Base-by-base conservation (phyloP, 2,888 invertebrate species). In the Drosophila subsilvestris region DNA sequence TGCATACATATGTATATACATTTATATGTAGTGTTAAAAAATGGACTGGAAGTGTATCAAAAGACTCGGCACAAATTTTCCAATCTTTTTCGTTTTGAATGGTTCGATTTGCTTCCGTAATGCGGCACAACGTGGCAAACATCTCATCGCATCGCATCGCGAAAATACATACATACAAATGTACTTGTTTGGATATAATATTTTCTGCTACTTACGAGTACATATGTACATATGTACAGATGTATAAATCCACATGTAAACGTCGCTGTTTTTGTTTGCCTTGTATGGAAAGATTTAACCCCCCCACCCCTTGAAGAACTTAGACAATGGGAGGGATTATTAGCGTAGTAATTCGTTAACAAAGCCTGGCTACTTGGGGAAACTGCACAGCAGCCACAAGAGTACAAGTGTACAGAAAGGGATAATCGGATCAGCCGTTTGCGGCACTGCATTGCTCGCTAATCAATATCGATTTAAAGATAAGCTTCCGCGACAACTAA, bases 381-480 rank as follows among this genome's bases (percentile, higher is more conserved):
- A 42, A n/a, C 42, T 7, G 14, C 42, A n/a, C 42, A 42, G n/a
- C 42, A 25, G 1, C 25, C 9, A 29, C 27, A 2, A 8, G 27
- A 27, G 27, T 7, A 62, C 51, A 14, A 65, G 63, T 47, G 63
- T 49, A 37, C 18, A 45, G 17, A 66, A 66, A 6, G 6, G 37
- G 12, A 63, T 63, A 66, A 66, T 66, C 65, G 63, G 63, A 66
- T 63, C 63, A 63, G 63, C 48, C 55, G 29, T 32, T 25, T 25
- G 20, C 22, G 2, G 49, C 60, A 20, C 17, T n/a, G 63, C 61
- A 37, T 37, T 5, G 60, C 55, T 10, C 55, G n/a, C 27, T 49
- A 66, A 66, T 66, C 65, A 66, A 63, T 66, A 66, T 66, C 63
- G 63, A 54, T 66, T 63, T 48, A 43, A 43, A 48, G 65, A 65